Conservation (phyloP, 2,888 invertebrate species). For the Drosophila histrio region DNA sequence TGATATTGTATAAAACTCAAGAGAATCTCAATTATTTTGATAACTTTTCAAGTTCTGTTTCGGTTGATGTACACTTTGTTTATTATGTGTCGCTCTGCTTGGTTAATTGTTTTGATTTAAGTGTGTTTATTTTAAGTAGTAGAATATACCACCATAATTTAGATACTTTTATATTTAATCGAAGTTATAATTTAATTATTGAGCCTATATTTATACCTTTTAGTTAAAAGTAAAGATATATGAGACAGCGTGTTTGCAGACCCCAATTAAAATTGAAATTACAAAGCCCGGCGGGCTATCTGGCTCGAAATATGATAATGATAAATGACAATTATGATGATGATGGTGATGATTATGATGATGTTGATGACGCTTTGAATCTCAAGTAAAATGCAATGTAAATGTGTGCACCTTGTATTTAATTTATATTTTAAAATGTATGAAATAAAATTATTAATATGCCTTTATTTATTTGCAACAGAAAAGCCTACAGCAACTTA, state of each 20-base stretch:
- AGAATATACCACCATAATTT: constrained; percentile 11
- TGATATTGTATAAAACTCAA: constrained; percentile 20
- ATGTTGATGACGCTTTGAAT: constrained; percentile 39
- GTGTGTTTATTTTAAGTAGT: constrained; percentile 38
- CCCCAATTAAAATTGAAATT: constrained; percentile 59
- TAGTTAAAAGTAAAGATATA: constrained; percentile 74
- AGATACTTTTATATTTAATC: constrained; percentile 12
- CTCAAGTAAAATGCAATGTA: constrained; percentile 70
- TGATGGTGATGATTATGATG: constrained; percentile 18
- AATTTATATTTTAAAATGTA: constrained; percentile 67
- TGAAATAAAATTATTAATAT: constrained; percentile 61
- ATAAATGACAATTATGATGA: constrained; percentile 5
- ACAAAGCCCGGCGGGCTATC: constrained; percentile 25
- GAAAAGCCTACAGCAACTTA: constrained; percentile 27
- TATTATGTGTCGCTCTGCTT: constrained; percentile 53
- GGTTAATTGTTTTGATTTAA: constrained; percentile 75
- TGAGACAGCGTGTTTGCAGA: constrained; percentile 69
- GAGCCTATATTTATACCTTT: constrained; percentile 60
- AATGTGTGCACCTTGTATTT: constrained; percentile 76
- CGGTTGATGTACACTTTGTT: constrained; percentile 25
- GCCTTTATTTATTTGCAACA: constrained; percentile 52
- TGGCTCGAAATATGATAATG: constrained; percentile 2
- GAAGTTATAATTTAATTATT: constrained; percentile 47
- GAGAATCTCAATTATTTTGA: not conserved
- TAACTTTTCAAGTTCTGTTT: constrained; percentile 5